Conservation (phyloP, 2,797 vertebrate genomes). For the Ataeniobius toweri region DNA sequence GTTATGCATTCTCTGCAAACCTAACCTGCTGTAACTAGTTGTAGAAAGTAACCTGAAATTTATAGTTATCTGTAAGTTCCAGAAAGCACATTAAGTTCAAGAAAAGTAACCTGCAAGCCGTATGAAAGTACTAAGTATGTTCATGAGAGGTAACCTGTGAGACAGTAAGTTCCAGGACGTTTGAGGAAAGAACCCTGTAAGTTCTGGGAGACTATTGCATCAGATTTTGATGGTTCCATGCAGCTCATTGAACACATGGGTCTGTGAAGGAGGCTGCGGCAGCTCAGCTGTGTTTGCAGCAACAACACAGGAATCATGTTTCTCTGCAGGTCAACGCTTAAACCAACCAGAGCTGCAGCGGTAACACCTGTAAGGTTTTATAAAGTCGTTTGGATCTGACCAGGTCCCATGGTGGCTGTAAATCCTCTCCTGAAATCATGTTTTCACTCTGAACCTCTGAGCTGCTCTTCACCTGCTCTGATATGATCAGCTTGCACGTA, state of each 20-base stretch:
- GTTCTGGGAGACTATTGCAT: no score
- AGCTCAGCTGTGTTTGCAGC: conserved; percentile 34
- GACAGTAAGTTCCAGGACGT: no score
- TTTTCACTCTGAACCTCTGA: conserved; percentile 5
- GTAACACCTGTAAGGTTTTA: not conserved
- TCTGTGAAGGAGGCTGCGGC: not conserved
- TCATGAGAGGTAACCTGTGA: not conserved
- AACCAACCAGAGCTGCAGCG: not conserved
- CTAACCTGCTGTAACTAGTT: not conserved
- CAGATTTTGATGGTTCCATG: no score
- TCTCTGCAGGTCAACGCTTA: not conserved
- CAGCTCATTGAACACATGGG: no score
- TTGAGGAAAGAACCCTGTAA: no score
- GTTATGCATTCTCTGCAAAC: not conserved
- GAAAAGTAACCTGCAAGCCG: not conserved
- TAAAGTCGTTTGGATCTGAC: not conserved
- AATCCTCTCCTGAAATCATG: not conserved
- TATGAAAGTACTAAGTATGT: no score
- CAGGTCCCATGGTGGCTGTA: not conserved
- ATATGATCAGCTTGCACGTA: not conserved
- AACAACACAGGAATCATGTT: conserved; percentile 41
- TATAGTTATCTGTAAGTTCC: not conserved
- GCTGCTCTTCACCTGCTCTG: not conserved
- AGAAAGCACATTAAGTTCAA: no score
- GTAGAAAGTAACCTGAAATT: not conserved